Conservation (phyloP, 2,888 invertebrate genomes). For the Catocala nupta region DNA sequence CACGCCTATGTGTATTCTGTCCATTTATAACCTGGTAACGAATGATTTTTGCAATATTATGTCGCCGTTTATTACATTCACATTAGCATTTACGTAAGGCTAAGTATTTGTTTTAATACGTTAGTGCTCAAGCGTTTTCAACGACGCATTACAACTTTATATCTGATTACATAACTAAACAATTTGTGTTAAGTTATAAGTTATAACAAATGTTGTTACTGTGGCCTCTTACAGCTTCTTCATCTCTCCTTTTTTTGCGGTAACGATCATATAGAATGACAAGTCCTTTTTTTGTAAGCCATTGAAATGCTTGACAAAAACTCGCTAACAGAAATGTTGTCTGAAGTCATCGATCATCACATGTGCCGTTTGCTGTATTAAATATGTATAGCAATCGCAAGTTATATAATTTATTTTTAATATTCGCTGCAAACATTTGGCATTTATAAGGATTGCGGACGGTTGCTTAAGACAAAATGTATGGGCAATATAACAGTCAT, state of each 20-base stretch:
- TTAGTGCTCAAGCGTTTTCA: constrained; percentile 3
- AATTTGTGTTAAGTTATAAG: constrained; percentile 6
- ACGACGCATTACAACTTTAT: neutral
- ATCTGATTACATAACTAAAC: constrained; percentile 19
- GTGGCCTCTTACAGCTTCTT: neutral
- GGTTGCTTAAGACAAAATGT: neutral
- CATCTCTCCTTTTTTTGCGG: constrained; percentile 3
- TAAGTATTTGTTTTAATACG: constrained; percentile 15
- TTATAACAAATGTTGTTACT: neutral
- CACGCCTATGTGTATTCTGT: constrained; percentile 44
- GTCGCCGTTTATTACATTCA: constrained; percentile 35
- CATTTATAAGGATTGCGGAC: neutral
- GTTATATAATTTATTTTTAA: neutral
- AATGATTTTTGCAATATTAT: constrained; percentile 37
- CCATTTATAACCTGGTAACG: constrained; percentile 32
- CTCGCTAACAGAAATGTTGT: constrained; percentile 22
- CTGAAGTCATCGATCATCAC: constrained; percentile 13
- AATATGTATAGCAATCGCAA: neutral
- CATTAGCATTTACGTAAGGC: constrained; percentile 45
- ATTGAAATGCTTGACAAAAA: constrained; percentile 37
- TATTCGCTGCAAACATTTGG: neutral
- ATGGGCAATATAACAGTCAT: too few species aligned
- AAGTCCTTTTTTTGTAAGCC: constrained; percentile 31
- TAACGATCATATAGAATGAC: constrained; percentile 30
- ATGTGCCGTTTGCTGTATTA: neutral